Evolutionary conservation across 2,888 invertebrate species (phyloP), one percentile per base, ranked within the genome.

Genomic region (Ophraella communa): DNA sequence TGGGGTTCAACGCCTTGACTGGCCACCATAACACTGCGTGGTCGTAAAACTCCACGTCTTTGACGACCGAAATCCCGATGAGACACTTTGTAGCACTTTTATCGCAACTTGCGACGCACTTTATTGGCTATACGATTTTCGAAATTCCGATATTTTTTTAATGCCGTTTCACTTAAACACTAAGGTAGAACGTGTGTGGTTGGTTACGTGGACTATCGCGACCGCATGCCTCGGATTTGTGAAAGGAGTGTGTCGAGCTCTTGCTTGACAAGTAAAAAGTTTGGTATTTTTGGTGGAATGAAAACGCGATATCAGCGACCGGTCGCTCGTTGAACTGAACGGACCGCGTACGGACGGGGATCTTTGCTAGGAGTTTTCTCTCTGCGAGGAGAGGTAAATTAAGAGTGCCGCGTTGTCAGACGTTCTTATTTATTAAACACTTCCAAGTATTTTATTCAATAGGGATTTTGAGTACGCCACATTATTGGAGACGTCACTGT

Each of bases 1-100:
- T 81, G 80, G 70, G 77, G 72, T 72, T 81, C 80, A 70, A 82
- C 81, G 77, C 79, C 81, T 72, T 82, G 82, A 76, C 82, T 82
- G 75, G 83, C 82, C 74, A 83, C 83, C 83, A 83, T 83, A 66
- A 77, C 75, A 72, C 76, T 72, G 65, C 71, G 66, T 53, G 65
- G 68, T 62, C 68, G 69, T 60, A 60, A 11, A 66, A 60, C 68
- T 70, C 68, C 70, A 71, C 74, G 73, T 73, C 75, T 71, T 65
- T 70, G 71, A 63, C 73, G 72, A 66, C 66, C 71, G 65, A 68
- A 69, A 69, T 76, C 76, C 74, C 78, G 77, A 74, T 73, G 74
- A 70, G 73, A 77, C 78, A 77, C 77, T 75, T 77, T 77, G 76
- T 57, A 42, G 61, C 59, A 60, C 59, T 60, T 21, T 7, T n/a